phyloP scores from a whole-genome alignment of 2,113 vertebrate species.

The Buteo buteo region DNA sequence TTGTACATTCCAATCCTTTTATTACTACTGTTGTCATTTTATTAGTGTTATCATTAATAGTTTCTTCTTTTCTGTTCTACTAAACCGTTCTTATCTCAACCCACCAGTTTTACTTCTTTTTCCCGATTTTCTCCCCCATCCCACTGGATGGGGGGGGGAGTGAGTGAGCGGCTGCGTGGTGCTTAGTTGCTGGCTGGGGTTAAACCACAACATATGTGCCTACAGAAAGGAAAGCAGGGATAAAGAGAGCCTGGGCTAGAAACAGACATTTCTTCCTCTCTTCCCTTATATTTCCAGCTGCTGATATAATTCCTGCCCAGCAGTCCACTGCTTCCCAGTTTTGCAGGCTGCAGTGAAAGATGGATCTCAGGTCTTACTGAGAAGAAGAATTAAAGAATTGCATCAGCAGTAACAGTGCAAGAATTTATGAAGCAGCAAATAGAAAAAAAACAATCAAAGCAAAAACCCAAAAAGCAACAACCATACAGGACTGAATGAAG shows the following conservation, averaged over 20 bases:
- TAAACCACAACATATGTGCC: no score
- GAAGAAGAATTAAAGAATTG: background rate
- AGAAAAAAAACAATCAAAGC: background rate
- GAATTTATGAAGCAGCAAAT: background rate
- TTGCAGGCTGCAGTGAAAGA: background rate
- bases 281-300: background rate
- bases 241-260: background rate
- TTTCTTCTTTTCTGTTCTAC: no score
- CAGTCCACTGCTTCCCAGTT: background rate
- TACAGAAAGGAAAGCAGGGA: background rate
- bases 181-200: no score
- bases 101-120: no score
- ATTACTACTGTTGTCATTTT: no score
- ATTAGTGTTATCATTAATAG: no score
- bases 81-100: no score
- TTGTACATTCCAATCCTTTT: no score
- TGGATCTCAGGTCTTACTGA: background rate
- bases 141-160: no score
- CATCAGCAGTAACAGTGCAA: background rate
- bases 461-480: background rate
- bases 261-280: background rate
- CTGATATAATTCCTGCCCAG: background rate
- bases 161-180: no score
- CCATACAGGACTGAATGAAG: background rate
- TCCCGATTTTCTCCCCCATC: no score